Evolutionary conservation across 2,797 vertebrate species (phyloP), one percentile per base, ranked within the genome.

Genomic region (Pygocentrus nattereri): DNA sequence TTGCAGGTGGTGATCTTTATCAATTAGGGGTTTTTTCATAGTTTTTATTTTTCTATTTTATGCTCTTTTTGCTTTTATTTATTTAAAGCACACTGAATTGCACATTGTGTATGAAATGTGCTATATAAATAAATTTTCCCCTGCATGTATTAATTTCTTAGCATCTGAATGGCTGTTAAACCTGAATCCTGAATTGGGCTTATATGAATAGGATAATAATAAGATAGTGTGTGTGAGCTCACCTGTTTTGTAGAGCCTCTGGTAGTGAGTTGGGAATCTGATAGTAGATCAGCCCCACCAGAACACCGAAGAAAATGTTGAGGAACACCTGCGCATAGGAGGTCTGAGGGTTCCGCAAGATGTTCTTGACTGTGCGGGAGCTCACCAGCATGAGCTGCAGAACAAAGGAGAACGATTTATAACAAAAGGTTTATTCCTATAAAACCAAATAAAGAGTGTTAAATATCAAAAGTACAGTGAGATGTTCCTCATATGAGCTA

Each of bases 201-300:
- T 12, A 31, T 7, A 6, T 30, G 15, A 30, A 62, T 16, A 61
- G 15, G 5, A 62, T 31, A 27, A 27, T 5, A 38, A 41, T 10
- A 67, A 31, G 47, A 49, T 8, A 71, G 13, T 30, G n/a, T 25
- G n/a, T 5, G 23, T 27, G 30, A 15, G 38, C 21, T 75, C 47
- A 90, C 89, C 90, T 94, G 92, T 95, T 96, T 90, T 95, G 94
- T 34, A 93, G 23, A 11, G 84, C 95, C 81, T 94, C 94, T 0
- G 94, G 93, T 61, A 94, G 71, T 0, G 85, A 93, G 74, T 91
- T 23, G 13, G 94, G 92, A 82, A 95, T 93, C 69, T 95, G 93
- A 86, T 88, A 96, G 88, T 95, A 96, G 87, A 96, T 95, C 74
- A 95, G 92, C 78, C 95, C 95, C 86, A 95, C 93, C 38, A 95